Conservation (phyloP, 2,113 vertebrate genomes). For the Tylochromis polylepis region DNA sequence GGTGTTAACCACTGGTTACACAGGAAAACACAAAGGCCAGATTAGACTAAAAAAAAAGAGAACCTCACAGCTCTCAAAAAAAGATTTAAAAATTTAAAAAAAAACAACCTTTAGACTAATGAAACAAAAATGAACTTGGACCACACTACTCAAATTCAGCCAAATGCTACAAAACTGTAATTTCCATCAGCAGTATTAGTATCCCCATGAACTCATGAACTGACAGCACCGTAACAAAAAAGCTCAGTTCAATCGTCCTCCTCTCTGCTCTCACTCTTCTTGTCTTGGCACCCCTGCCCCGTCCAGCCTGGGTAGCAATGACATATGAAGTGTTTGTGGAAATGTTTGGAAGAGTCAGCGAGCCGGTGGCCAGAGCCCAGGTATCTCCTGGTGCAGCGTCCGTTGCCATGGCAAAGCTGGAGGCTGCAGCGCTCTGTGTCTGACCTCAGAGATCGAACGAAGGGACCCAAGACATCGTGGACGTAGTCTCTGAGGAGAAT, state of each 20-base stretch:
- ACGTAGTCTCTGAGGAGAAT: slow-evolving; percentile 77
- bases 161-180: background rate
- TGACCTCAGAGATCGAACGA: slow-evolving; percentile 68
- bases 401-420: slow-evolving; percentile 68
- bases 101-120: rapidly evolving
- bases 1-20: background rate
- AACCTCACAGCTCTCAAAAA: background rate
- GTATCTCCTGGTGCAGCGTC: slow-evolving; percentile 74
- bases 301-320: slow-evolving; percentile 80
- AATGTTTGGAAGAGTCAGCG: background rate
- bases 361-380: slow-evolving; percentile 53
- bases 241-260: background rate
- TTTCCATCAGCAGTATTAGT: background rate
- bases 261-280: background rate
- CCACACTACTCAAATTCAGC: background rate
- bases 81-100: rapidly evolving
- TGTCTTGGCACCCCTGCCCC: slow-evolving; percentile 64
- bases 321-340: slow-evolving; percentile 69
- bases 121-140: background rate
- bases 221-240: background rate
- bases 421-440: slow-evolving; percentile 74
- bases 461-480: slow-evolving; percentile 75
- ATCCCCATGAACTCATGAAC: background rate
- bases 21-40: background rate
- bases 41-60: background rate